Percentiles rank a stretch among this genome's conserved stretches.
Conservation (phyloP, 2,888 invertebrate genomes). For the Pseudococcus longispinus region DNA sequence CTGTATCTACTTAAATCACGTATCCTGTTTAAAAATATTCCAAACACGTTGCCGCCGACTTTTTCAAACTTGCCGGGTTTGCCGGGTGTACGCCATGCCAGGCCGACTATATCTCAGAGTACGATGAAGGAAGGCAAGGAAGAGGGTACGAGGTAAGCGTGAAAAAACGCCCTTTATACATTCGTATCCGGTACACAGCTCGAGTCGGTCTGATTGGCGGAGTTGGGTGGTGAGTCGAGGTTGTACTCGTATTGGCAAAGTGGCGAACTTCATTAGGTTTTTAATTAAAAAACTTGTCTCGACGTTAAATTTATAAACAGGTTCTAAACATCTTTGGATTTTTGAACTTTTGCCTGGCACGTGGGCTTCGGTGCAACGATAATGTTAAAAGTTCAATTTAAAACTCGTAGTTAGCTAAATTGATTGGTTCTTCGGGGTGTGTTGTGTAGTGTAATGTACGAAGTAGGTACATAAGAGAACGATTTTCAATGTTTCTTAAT, state of each 20-base stretch:
- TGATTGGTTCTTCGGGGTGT: slow-evolving; percentile 9
- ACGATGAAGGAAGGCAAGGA: not conserved
- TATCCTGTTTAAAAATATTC: slow-evolving; percentile 38
- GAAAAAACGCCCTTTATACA: slow-evolving; percentile 19
- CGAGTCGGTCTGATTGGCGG: slow-evolving; percentile 4
- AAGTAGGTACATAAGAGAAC: not conserved
- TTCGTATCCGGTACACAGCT: slow-evolving; percentile 34
- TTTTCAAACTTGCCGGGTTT: slow-evolving; percentile 40
- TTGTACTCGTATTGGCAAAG: slow-evolving; percentile 17
- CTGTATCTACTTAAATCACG: slow-evolving; percentile 41
- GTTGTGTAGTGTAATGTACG: no score
- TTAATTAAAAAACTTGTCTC: slow-evolving; percentile 47
- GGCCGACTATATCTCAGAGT: not conserved
- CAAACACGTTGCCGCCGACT: slow-evolving; percentile 40
- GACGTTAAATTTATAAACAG: slow-evolving; percentile 41
- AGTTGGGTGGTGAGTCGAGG: not conserved
- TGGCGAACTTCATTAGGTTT: slow-evolving; percentile 36
- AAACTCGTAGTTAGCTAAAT: slow-evolving; percentile 32
- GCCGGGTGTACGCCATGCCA: not conserved
- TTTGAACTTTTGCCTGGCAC: slow-evolving; percentile 1
- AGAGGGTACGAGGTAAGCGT: not conserved
- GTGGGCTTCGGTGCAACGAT: not conserved
- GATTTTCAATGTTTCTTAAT: not conserved
- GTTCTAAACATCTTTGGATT: slow-evolving; percentile 21
- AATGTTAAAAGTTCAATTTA: slow-evolving; percentile 22